Percentiles rank a stretch among this genome's conserved stretches.
Evolutionary conservation across 2,113 vertebrate genomes (phyloP).

Genomic region (Orthonyx spaldingii): DNA sequence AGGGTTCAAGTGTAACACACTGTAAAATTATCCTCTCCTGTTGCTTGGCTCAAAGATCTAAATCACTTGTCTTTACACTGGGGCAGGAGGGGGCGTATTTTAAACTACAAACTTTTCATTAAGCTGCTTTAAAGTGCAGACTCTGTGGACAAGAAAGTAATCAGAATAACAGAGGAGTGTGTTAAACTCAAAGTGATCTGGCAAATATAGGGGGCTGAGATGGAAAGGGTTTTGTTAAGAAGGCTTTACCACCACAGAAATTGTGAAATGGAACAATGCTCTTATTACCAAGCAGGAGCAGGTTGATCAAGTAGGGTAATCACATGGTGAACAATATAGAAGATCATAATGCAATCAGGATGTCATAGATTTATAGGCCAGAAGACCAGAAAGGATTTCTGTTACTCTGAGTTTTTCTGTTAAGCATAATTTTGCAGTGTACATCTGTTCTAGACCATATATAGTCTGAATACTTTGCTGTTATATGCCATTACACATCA

Average conservation of each 20-base stretch:
- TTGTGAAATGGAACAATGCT: not conserved
- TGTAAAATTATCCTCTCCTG: not conserved
- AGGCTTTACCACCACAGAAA: not conserved
- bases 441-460: not conserved
- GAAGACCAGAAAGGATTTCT: not conserved
- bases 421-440: not conserved
- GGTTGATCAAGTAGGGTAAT: not conserved
- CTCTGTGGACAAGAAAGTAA: not conserved
- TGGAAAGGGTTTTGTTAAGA: not conserved
- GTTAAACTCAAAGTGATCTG: not conserved
- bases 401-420: not conserved
- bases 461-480: not conserved
- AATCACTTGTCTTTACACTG: not conserved
- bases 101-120: not conserved
- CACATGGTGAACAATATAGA: not conserved
- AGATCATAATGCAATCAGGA: not conserved
- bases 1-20: not conserved
- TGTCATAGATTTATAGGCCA: not conserved
- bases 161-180: not conserved
- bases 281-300: not conserved
- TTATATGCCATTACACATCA: not conserved
- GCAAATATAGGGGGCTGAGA: not conserved
- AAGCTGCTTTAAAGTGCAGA: not conserved
- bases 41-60: not conserved
- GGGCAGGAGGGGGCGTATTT: accelerated